Percentiles rank a stretch among this genome's conserved stretches.
Conservation (phyloP, 1,140 invertebrate genomes). For the Phortica variegata region DNA sequence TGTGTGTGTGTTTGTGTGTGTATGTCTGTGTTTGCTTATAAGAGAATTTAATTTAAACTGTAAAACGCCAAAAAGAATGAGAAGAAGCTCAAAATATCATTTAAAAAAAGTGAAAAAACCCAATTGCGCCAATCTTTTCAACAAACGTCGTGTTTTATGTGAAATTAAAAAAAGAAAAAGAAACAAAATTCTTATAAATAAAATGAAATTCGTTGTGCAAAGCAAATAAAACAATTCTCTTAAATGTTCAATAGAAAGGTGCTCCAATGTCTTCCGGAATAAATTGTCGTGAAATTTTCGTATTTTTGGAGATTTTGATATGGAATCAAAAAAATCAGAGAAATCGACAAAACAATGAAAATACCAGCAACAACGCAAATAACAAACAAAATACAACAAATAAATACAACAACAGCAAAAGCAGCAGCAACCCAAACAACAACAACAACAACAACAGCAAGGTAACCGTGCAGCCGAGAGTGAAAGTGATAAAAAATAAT, state of each 20-base stretch:
- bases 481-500: too few species aligned
- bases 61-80: too few species aligned
- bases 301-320: conserved; percentile 58
- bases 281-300: conserved; percentile 58
- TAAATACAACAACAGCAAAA: conserved; percentile 20
- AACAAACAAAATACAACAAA: conserved; percentile 18
- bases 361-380: conserved; percentile 24
- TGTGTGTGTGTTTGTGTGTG: too few species aligned
- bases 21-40: too few species aligned
- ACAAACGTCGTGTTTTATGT: too few species aligned
- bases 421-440: conserved; percentile 5
- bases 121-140: too few species aligned
- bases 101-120: too few species aligned
- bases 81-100: too few species aligned
- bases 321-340: conserved; percentile 57
- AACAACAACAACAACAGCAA: conserved; percentile 16
- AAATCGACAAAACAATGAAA: conserved; percentile 55
- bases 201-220: conserved; percentile 17
- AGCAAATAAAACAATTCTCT: conserved; percentile 14
- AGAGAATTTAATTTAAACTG: too few species aligned
- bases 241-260: conserved; percentile 28
- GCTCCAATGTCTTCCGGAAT: conserved; percentile 57
- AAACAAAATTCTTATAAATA: conserved; percentile 19
- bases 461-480: too few species aligned
- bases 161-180: conserved; percentile 2